These are phyloP conservation scores for Andrena camellia DNA, from an alignment of 2,888 invertebrate genomes.

Conservation along the genomic window DNA sequence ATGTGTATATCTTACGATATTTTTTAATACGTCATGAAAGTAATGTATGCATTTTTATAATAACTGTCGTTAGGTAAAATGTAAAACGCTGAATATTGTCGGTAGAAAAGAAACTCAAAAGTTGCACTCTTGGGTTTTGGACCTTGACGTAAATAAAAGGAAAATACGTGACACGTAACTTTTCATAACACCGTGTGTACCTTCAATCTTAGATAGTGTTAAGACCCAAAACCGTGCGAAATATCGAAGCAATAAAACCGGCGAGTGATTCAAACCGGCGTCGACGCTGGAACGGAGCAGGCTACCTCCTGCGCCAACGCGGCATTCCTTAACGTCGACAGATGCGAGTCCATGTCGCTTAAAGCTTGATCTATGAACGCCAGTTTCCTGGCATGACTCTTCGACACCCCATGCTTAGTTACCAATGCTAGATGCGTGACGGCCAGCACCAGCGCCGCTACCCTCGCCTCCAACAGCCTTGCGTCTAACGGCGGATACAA, in stretches of 20 bases:
- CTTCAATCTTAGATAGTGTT: slow-evolving; percentile 30
- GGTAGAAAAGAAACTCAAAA: slow-evolving; percentile 35
- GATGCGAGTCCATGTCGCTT: slow-evolving; percentile 89
- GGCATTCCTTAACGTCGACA: slow-evolving; percentile 86
- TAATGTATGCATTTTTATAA: slow-evolving; percentile 62
- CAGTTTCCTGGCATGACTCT: slow-evolving; percentile 84
- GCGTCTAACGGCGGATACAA: slow-evolving; percentile 91
- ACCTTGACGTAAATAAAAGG: slow-evolving; percentile 52
- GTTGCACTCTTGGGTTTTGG: slow-evolving; percentile 43
- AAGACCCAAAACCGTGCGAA: slow-evolving; percentile 27
- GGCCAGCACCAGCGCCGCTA: slow-evolving; percentile 88
- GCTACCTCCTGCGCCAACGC: slow-evolving; percentile 86
- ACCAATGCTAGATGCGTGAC: slow-evolving; percentile 89
- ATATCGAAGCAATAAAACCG: slow-evolving; percentile 39
- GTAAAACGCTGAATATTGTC: slow-evolving; percentile 53
- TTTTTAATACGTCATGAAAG: slow-evolving; percentile 52
- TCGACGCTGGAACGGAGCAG: slow-evolving; percentile 84
- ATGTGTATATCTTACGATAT: slow-evolving; percentile 54
- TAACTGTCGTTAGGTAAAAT: slow-evolving; percentile 44
- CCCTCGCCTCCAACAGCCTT: slow-evolving; percentile 89
- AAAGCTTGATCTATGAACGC: slow-evolving; percentile 89
- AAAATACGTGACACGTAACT: slow-evolving; percentile 21
- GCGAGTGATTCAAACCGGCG: slow-evolving; percentile 72
- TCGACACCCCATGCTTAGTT: slow-evolving; percentile 87
- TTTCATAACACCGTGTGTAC: slow-evolving; percentile 18